Evolutionary conservation across 1,140 invertebrate species (phyloP).

Genomic region (Leptinotarsa defecta): DNA sequence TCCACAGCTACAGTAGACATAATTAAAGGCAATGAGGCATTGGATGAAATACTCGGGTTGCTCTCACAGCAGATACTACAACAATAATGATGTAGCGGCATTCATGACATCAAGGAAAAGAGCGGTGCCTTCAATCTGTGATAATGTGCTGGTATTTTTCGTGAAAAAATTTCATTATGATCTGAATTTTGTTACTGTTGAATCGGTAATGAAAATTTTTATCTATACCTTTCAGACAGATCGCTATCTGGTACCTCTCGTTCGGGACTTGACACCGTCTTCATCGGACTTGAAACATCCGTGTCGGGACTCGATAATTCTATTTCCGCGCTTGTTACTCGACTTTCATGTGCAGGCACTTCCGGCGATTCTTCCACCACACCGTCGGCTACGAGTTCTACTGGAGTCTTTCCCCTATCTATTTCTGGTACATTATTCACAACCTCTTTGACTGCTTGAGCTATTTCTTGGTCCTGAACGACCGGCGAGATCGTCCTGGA

Average conservation of each 20-base stretch:
- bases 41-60: too few relatives aligned
- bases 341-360: neutral
- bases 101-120: too few relatives aligned
- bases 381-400: neutral
- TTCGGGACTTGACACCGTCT: slow-evolving; percentile 42
- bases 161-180: too few relatives aligned
- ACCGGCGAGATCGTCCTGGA: slow-evolving; percentile 49
- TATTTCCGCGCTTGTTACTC: neutral
- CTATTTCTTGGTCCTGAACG: slow-evolving; percentile 61
- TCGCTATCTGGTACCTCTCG: slow-evolving; percentile 52
- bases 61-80: too few relatives aligned
- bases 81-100: too few relatives aligned
- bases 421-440: slow-evolving; percentile 47
- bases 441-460: slow-evolving; percentile 55
- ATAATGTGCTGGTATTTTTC: neutral
- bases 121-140: neutral
- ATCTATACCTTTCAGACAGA: slow-evolving; percentile 49
- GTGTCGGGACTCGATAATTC: slow-evolving; percentile 10
- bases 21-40: too few relatives aligned
- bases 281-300: slow-evolving; percentile 14
- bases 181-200: too few relatives aligned
- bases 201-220: neutral
- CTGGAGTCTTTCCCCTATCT: slow-evolving; percentile 22
- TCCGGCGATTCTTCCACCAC: neutral
- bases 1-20: too few relatives aligned